phyloP scores from a whole-genome alignment of 2,113 vertebrate species.

The Orthonyx spaldingii region DNA sequence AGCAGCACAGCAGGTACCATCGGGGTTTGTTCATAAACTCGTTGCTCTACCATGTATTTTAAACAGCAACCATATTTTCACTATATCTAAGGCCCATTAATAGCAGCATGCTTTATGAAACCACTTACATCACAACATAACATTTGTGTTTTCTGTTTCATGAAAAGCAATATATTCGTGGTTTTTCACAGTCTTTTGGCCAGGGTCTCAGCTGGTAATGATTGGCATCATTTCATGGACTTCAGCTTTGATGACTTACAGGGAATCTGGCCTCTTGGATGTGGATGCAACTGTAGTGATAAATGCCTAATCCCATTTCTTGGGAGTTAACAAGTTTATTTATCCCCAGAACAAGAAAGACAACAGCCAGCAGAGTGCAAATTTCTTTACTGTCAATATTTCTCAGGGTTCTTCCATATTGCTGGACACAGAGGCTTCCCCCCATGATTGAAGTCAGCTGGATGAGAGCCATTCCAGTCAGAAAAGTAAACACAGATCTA shows the following conservation, averaged over 20 bases:
- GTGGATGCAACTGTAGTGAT: neutral
- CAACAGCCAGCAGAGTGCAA: neutral
- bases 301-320: conserved; percentile 6
- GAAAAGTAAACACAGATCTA: neutral
- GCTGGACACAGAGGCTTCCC: neutral
- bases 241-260: conserved; percentile 38
- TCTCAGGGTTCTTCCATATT: neutral
- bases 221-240: neutral
- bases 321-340: conserved; percentile 9
- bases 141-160: conserved; percentile 16
- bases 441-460: neutral
- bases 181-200: neutral
- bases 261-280: neutral
- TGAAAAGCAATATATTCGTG: neutral
- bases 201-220: neutral
- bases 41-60: neutral
- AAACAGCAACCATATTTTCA: neutral
- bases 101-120: conserved; percentile 5
- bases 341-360: conserved; percentile 2
- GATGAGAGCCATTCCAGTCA: neutral
- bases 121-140: neutral
- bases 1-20: neutral
- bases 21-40: neutral
- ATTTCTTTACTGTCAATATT: neutral
- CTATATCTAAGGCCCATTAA: neutral